Base-by-base conservation (phyloP, 2,113 vertebrate genomes). In the Taurulus bubalis region DNA sequence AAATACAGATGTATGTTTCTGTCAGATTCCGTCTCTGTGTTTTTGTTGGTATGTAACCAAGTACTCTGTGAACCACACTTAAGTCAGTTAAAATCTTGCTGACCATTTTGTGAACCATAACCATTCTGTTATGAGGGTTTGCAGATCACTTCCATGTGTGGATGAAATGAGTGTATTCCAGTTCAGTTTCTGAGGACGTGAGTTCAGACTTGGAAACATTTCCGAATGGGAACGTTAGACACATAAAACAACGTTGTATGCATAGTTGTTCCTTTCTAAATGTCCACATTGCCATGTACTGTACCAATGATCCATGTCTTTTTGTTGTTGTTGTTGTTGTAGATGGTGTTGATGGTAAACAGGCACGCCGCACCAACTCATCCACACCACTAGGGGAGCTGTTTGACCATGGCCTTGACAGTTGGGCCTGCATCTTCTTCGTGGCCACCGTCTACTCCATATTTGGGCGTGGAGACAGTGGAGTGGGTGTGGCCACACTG, bases 291-390 rank as follows among this genome's bases (percentile, higher is more conserved):
- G 68, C 53, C n/a, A 12, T 49, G 22, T 36, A 11, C 28, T 32
- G 1, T 60, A 7, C 0, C 53, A 60, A 55, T 63, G 6, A 49
- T 30, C 1, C 11, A 0, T 36, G 22, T 28, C 15, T 59, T 15
- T 79, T 30, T 55, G n/a, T n/a, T n/a, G n/a, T n/a, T 38, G 30
- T 32, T 32, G 40, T 63, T 59, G 20, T 42, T 6, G 2, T 88
- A 99, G 98, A 99, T 11, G 98, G 98, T 0, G 97, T 99, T 2
- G 98, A 99, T 1, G 98, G 98, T 18, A 99, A 99, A 69, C 98
- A 99, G 91, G 98, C 98, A 0, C 97, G 98, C 2, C 93, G 98
- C 81, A 99, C 98, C 47, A 98, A 97, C 92, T 99, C 98, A 82
- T 99, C 97, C 93, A 98, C 97, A 0, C 98, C 98, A 0, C 92